Base-by-base conservation (phyloP, 1,140 invertebrate species). In the Matsumurasca onukii region DNA sequence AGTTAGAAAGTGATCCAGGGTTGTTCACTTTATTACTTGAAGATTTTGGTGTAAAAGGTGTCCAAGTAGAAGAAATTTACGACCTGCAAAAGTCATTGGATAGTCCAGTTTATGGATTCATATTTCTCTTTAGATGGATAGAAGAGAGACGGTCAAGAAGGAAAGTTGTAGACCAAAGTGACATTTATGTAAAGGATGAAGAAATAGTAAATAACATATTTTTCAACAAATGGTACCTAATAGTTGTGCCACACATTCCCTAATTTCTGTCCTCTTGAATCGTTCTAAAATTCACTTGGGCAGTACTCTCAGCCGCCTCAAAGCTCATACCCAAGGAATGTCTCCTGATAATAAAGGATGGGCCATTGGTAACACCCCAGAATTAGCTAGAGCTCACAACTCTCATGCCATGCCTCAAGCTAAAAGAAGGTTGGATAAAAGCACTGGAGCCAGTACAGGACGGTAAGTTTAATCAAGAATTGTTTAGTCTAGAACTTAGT, bases 31-130 rank as follows among this genome's bases (percentile, higher is more conserved):
- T 98, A 3, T 80, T 99, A 5, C 77, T 98, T 27, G 96, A 98
- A 84, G 96, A 98, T 82, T 97, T 98, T 83, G 97, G 97, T 62
- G 95, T 97, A 0, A 93, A 96, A 82, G 94, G 92, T 57, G 95
- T 98, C 1, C 96, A 98, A 84, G 96, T 96, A 0, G 97, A 99
- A 84, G 97, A 99, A 83, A 97, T 99, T 70, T 99, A 99, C 80
- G 97, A 99, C 82, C 81, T 98, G 51, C 94, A 97, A 76, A 97
- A 97, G 78, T 89, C 93, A 5, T 85, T 98, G 57, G 95, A 98
- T 80, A 92, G 93, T 66, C 92, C 93, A 1, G 93, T 96, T 17
- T 98, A 95, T 81, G 96, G 96, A 13, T 98, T 97, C 77, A 98
- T 98, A 74, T 98, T 98, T 78, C 82, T 98, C n/a, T 98, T 98